A percentile compares a stretch with the other conserved stretches of the same genome.
phyloP scores from a whole-genome alignment of 2,888 invertebrate species.

The Vesta saturnalis region DNA sequence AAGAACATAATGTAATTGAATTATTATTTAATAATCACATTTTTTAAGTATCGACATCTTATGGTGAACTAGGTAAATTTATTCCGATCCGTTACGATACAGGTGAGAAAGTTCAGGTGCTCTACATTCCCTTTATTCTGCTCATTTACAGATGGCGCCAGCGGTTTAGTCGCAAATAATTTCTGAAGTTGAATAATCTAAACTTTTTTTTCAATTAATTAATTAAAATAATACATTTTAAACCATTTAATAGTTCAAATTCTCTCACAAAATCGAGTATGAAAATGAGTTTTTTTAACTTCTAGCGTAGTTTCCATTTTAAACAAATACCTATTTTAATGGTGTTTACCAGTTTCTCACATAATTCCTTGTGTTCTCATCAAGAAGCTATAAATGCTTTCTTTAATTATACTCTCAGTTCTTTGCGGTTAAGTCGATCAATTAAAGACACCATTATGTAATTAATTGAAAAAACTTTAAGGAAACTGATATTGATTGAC shows the following conservation, averaged over 20 bases:
- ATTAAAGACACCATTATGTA: background rate
- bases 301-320: no score
- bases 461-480: background rate
- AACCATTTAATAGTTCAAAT: no score
- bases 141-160: conserved; percentile 10
- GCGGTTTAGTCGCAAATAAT: background rate
- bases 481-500: background rate
- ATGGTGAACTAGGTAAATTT: background rate
- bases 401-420: background rate
- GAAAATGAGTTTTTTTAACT: no score
- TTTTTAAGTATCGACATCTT: conserved; percentile 15
- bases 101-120: conserved; percentile 16
- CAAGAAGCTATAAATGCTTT: no score
- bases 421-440: background rate
- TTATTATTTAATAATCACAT: no score
- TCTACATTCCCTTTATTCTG: background rate
- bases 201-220: background rate
- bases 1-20: background rate
- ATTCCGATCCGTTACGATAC: background rate
- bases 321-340: no score
- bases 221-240: no score
- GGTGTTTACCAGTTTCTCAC: no score
- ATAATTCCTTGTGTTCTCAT: no score
- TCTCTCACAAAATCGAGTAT: no score
- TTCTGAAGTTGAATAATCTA: background rate